These are phyloP conservation scores for Clistopyga incitator DNA, from an alignment of 2,888 invertebrate species.

Conservation along the genomic window DNA sequence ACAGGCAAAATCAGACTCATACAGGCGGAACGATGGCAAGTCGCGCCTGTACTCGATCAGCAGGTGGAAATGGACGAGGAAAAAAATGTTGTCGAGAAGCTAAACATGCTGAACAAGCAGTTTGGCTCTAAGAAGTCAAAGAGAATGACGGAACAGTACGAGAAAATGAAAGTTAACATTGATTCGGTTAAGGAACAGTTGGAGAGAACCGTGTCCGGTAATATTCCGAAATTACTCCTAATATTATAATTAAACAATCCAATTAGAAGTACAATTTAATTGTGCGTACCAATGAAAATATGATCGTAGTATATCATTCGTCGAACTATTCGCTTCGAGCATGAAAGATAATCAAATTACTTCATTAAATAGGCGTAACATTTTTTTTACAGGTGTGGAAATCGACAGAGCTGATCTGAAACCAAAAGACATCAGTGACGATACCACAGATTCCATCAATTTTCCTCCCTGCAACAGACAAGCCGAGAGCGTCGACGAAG, in stretches of 20 bases:
- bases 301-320: no score
- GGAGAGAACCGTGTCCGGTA: conserved; percentile 86
- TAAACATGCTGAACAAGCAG: conserved; percentile 86
- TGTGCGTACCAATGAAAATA: no score
- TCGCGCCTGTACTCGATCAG: conserved; percentile 77
- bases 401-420: conserved; percentile 71
- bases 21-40: conserved; percentile 81
- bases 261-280: no score
- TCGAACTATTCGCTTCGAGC: not conserved
- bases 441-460: conserved; percentile 60
- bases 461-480: conserved; percentile 79
- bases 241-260: not conserved
- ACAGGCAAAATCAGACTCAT: conserved; percentile 80
- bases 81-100: conserved; percentile 66
- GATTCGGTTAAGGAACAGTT: conserved; percentile 87
- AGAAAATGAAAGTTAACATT: conserved; percentile 87
- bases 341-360: not conserved
- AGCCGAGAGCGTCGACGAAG: conserved; percentile 76
- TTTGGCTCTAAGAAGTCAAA: conserved; percentile 89
- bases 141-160: conserved; percentile 86
- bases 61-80: conserved; percentile 56
- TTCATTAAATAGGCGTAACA: conserved; percentile 7
- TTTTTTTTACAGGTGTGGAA: conserved; percentile 71
- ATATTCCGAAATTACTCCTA: conserved; percentile 49
- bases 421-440: conserved; percentile 62